Evolutionary conservation across 2,888 invertebrate genomes (phyloP).

Genomic region (Calameuta filiformis): DNA sequence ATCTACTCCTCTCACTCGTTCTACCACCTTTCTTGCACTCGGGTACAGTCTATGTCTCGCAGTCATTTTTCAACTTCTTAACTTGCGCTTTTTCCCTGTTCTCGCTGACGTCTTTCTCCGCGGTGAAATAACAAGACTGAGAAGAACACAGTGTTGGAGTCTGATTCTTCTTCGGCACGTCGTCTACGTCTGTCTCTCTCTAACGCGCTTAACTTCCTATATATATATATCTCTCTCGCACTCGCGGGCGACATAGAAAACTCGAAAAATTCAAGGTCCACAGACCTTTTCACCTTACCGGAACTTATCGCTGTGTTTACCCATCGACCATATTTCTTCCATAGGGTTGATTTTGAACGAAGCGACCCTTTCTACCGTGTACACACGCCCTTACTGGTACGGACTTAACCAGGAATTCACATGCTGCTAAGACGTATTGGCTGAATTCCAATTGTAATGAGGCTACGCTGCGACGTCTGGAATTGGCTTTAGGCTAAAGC

Average conservation of each 20-base stretch:
- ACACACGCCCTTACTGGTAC: background rate
- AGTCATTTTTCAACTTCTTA: background rate
- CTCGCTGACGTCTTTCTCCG: background rate
- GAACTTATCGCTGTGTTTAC: background rate
- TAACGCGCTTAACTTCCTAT: conserved; percentile 21
- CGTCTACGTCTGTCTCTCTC: conserved; percentile 10
- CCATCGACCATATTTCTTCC: background rate
- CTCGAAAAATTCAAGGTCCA: background rate
- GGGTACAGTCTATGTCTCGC: background rate
- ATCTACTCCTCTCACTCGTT: conserved; percentile 14
- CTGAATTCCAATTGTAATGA: conserved; percentile 37
- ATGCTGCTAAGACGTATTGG: conserved; percentile 20
- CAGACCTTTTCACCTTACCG: background rate
- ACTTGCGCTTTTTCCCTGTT: background rate
- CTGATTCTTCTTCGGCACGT: background rate
- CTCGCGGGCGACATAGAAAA: background rate
- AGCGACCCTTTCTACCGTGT: background rate
- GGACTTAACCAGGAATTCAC: conserved; percentile 7
- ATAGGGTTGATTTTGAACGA: background rate
- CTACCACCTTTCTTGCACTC: conserved; percentile 13
- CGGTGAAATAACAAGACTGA: background rate
- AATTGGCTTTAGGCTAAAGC: conserved; percentile 24
- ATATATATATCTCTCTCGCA: conserved; percentile 27
- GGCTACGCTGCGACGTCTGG: conserved; percentile 28
- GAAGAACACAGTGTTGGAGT: background rate